Conservation (phyloP, 2,797 vertebrate species). For the Liasis olivaceus region DNA sequence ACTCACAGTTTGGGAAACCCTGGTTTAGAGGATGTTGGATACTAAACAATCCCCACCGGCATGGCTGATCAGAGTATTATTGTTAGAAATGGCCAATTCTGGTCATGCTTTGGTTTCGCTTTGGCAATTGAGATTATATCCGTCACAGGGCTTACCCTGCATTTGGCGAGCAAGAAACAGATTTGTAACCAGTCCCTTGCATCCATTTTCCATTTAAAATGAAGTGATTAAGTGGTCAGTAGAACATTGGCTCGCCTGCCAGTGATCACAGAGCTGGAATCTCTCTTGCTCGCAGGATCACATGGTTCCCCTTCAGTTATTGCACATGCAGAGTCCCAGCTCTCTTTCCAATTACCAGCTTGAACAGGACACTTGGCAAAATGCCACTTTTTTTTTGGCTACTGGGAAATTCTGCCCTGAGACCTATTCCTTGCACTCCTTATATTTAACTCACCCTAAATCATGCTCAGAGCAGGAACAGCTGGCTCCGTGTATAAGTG, state of each 20-base stretch:
- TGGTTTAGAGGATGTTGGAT: background rate
- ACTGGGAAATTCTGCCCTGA: slow-evolving; percentile 20
- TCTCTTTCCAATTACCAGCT: slow-evolving; percentile 45
- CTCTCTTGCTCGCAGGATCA: slow-evolving; percentile 13
- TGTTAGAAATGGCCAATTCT: background rate
- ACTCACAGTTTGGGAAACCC: background rate
- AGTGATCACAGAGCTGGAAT: background rate
- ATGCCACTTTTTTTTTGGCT: background rate
- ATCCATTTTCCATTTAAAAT: background rate
- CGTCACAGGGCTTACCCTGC: background rate
- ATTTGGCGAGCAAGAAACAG: slow-evolving; percentile 26
- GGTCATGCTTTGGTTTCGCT: background rate
- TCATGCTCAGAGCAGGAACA: background rate
- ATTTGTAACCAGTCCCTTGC: background rate
- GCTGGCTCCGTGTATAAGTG: background rate
- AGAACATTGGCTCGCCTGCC: background rate
- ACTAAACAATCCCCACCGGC: background rate
- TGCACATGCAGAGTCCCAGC: slow-evolving; percentile 41
- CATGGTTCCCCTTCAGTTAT: slow-evolving; percentile 24
- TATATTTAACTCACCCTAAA: background rate
- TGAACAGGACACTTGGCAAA: slow-evolving; percentile 46
- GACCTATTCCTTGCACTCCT: background rate
- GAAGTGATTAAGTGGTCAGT: slow-evolving; percentile 5
- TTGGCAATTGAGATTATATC: background rate
- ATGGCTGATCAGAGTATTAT: background rate